A percentile compares a stretch with the other conserved stretches of the same genome.
Conservation (phyloP, 2,113 vertebrate genomes). For the Hydropotes inermis region DNA sequence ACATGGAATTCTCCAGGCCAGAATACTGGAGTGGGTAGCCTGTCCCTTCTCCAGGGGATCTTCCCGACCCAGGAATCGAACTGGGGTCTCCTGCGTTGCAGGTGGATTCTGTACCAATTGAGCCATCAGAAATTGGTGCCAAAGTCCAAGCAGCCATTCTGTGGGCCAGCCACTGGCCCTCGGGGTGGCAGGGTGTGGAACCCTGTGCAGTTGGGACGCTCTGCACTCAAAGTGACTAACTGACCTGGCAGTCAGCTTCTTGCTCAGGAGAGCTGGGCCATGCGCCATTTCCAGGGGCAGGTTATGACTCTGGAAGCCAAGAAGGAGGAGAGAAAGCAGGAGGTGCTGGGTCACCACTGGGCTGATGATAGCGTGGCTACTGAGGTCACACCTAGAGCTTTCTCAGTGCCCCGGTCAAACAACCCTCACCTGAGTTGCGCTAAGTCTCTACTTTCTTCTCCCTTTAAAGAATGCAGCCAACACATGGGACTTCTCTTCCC, state of each 20-base stretch:
- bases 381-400: not conserved
- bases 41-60: not conserved
- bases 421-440: not conserved
- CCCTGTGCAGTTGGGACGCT: accelerated
- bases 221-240: not conserved
- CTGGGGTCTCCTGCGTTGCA: not conserved
- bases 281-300: not conserved
- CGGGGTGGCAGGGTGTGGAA: no score
- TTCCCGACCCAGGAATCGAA: not conserved
- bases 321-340: not conserved
- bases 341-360: not conserved
- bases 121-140: not conserved
- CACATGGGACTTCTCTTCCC: not conserved
- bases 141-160: not conserved
- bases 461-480: not conserved
- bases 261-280: not conserved
- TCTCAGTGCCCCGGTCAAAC: not conserved
- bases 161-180: not conserved
- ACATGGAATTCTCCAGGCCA: not conserved
- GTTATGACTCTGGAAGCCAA: not conserved
- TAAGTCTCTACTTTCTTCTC: not conserved
- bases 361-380: accelerated
- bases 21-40: not conserved
- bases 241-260: not conserved
- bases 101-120: not conserved